Evolutionary conservation across 1,140 invertebrate species (phyloP), one percentile per base, ranked within the genome.

Genomic region (Psix sp.): DNA sequence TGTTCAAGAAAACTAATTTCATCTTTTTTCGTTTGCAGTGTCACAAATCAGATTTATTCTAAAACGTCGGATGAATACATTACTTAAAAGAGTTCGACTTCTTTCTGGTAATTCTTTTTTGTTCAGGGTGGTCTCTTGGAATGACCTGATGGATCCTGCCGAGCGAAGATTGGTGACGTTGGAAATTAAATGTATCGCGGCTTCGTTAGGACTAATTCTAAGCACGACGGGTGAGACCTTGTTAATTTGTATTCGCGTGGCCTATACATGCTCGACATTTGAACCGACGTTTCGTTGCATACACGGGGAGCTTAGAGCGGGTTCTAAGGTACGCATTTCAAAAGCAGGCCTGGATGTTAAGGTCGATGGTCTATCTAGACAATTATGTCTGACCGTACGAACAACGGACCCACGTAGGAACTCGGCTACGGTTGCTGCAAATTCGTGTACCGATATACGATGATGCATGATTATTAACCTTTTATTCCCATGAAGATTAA

Each of bases 181-280:
- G n/a, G n/a, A n/a, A n/a, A n/a, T n/a, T n/a, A 52, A 63, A 52
- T 33, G 24, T 26, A 16, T 35, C 31, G 42, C 60, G 10, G n/a
- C 33, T 26, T 46, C 11, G 13, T 56, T 21, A 21, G 21, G 38
- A 36, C 62, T 62, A 57, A 67, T 74, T 62, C 49, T 67, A 51
- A 52, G 29, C 11, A 16, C 26, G 35, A 1, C 31, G 24, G 18
- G 17, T n/a, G 36, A 56, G 56, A 63, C 39, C 54, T 26, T 29
- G 43, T 49, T 74, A 74, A 67, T 74, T 74, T 67, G 71, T 67
- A 74, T 74, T 74, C 71, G 54, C 63, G 43, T 74, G 49, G 57
- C 36, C 51, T 74, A 74, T 63, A 74, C 63, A 54, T 35, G 49
- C 51, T 67, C 18, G 49, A 67, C 51, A 62, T 40, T 16, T 60